A percentile compares a stretch with the other conserved stretches of the same genome.
Evolutionary conservation across 2,797 vertebrate genomes (phyloP).

Genomic region (Poeciliopsis presidionis): DNA sequence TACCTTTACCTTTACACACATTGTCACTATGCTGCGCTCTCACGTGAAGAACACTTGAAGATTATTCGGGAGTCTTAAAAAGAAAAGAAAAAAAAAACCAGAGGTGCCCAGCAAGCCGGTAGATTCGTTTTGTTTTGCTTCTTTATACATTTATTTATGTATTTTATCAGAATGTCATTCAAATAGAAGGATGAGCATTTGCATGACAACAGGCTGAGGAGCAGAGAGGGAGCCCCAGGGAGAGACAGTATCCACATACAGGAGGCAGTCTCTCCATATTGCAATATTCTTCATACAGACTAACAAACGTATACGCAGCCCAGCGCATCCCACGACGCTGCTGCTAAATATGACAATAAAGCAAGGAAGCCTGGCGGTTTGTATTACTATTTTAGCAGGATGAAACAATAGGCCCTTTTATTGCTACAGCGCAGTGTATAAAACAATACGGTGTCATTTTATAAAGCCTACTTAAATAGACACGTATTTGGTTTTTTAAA

Average conservation of each 20-base stretch:
- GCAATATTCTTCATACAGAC: slow-evolving; percentile 70
- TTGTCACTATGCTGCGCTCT: slow-evolving; percentile 26
- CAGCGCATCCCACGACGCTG: slow-evolving; percentile 56
- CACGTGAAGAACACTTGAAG: slow-evolving; percentile 66
- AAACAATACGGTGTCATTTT: slow-evolving; percentile 68
- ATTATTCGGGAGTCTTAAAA: slow-evolving; percentile 67
- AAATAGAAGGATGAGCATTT: slow-evolving; percentile 97
- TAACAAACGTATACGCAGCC: slow-evolving; percentile 68
- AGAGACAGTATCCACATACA: slow-evolving; percentile 86
- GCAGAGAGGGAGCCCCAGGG: slow-evolving; percentile 83
- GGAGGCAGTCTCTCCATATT: slow-evolving; percentile 55
- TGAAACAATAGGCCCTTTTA: slow-evolving; percentile 70
- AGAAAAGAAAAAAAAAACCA: slow-evolving; percentile 74
- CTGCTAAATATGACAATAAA: slow-evolving; percentile 77
- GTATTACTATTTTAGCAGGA: slow-evolving; percentile 75
- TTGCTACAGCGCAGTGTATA: slow-evolving; percentile 59
- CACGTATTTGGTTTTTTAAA: slow-evolving; percentile 69
- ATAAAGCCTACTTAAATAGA: slow-evolving; percentile 72
- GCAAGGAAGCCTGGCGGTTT: slow-evolving; percentile 62
- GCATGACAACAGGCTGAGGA: slow-evolving; percentile 91
- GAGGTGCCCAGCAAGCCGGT: slow-evolving; percentile 58
- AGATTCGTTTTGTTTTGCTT: slow-evolving; percentile 71
- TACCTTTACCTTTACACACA: slow-evolving; percentile 25
- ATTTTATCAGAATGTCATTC: slow-evolving; percentile 96
- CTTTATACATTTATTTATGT: slow-evolving; percentile 78